Base-by-base conservation (phyloP, 2,797 vertebrate genomes). In the Betta splendens region DNA sequence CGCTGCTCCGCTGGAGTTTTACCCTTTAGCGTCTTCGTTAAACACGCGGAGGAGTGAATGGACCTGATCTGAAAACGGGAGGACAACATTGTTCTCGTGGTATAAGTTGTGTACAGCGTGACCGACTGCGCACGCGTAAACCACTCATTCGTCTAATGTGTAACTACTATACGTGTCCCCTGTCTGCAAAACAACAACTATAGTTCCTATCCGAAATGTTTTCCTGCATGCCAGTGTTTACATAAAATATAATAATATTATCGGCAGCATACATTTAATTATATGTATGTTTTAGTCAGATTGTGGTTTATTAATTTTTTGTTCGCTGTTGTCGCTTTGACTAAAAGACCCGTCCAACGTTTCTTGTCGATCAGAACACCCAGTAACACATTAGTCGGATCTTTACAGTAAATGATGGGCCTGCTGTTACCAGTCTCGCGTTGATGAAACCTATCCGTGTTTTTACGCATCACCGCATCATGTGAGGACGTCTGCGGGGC, bases 1-100 rank as follows among this genome's bases (percentile, higher is more conserved):
- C 76, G 75, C 39, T 96, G 92, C 62, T 95, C 94, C 0, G 93
- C 39, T 0, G 86, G 70, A 0, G 72, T 93, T 70, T 86, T 94
- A 6, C 83, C 78, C 72, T 87, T 92, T 13, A 63, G 32, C 32
- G 85, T 91, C 72, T 91, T 93, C 57, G 83, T 56, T 3, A 44
- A 7, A n/a, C 52, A 10, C 0, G 0, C n/a, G 0, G 91, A 77
- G 1, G 67, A 75, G 80, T 96, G 94, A 3, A 98, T 1, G 7
- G 0, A 13, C 23, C 85, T 72, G 18, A 46, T 84, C 28, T 57
- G 87, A 0, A 53, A 0, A 1, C 0, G 51, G 0, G 35, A 0
- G 4, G 2, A 15, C 81, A 62, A 85, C 86, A 84, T 75, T 48
- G 36, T 40, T 72, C 13, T 36, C 1, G 22, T 7, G 1, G 3